Evolutionary conservation across 2,888 invertebrate species (phyloP).

Genomic region (Erebia palarica): DNA sequence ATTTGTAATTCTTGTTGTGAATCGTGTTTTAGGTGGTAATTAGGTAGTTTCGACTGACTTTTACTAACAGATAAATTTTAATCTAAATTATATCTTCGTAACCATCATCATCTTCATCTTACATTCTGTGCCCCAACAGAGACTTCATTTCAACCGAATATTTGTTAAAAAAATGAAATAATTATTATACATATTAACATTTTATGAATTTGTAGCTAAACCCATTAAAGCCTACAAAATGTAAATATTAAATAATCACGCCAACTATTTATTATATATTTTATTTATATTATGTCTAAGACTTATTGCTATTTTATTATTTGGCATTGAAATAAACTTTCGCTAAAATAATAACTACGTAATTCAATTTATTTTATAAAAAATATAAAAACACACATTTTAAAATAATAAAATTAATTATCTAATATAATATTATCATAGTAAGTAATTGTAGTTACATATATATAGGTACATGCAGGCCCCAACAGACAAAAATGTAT

Average conservation of each 20-base stretch:
- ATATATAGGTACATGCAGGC: too few relatives aligned
- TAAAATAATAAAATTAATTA: neutral
- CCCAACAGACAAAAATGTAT: too few relatives aligned
- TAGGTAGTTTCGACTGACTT: too few relatives aligned
- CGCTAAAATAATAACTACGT: neutral
- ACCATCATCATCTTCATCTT: too few relatives aligned
- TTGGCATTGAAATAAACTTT: slow-evolving; percentile 2
- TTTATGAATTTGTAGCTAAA: neutral
- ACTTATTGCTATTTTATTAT: neutral
- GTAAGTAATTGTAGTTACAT: neutral
- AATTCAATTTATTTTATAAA: too few relatives aligned
- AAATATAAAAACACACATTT: slow-evolving; percentile 7
- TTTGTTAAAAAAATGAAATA: neutral
- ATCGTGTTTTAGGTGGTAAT: too few relatives aligned
- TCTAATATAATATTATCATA: too few relatives aligned
- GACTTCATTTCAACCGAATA: too few relatives aligned
- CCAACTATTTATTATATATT: neutral
- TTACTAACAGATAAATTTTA: too few relatives aligned
- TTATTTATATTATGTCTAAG: neutral
- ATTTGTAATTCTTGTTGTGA: too few relatives aligned
- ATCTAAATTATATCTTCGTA: too few relatives aligned
- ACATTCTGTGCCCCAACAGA: too few relatives aligned
- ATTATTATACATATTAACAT: neutral
- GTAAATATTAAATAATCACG: neutral
- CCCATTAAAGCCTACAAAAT: neutral